Evolutionary conservation across 2,797 vertebrate genomes (phyloP).

Genomic region (Bradypodion ventrale): DNA sequence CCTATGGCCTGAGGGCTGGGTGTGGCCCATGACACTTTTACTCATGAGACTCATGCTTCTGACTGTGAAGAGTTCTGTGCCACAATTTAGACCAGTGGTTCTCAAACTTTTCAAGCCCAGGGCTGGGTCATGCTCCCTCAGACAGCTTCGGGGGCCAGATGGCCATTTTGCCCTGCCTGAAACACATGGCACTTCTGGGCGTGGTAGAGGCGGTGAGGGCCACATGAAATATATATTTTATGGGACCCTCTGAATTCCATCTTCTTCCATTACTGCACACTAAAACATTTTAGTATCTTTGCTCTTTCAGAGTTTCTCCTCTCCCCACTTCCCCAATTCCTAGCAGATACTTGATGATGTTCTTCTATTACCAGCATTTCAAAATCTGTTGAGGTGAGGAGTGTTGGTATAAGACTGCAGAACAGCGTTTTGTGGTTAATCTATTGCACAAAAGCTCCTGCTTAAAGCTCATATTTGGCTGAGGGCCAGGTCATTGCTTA

Average conservation of each 20-base stretch:
- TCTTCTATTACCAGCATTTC: conserved; percentile 52
- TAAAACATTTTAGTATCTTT: conserved; percentile 51
- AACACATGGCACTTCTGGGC: no score
- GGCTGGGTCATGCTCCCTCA: no score
- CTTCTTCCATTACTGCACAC: conserved; percentile 53
- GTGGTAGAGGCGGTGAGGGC: no score
- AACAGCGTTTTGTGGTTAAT: conserved; percentile 19
- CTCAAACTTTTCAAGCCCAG: no score
- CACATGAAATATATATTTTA: no score
- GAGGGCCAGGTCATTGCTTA: conserved; percentile 32
- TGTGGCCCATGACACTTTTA: no score
- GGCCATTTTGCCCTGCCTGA: no score
- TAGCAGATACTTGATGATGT: conserved; percentile 50
- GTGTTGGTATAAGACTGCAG: neutral
- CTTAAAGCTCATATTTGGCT: neutral
- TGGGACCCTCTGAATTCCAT: conserved; percentile 50
- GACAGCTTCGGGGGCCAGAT: no score
- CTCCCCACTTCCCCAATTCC: conserved; percentile 51
- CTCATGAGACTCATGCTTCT: no score
- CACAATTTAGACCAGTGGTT: no score
- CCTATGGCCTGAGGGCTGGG: no score
- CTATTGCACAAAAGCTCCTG: conserved; percentile 7
- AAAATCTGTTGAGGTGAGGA: conserved; percentile 39
- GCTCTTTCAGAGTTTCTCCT: conserved; percentile 24
- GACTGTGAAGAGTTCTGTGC: no score